Evolutionary conservation across 1,140 invertebrate genomes (phyloP).

Genomic region (Holcopasites calliopsidis): DNA sequence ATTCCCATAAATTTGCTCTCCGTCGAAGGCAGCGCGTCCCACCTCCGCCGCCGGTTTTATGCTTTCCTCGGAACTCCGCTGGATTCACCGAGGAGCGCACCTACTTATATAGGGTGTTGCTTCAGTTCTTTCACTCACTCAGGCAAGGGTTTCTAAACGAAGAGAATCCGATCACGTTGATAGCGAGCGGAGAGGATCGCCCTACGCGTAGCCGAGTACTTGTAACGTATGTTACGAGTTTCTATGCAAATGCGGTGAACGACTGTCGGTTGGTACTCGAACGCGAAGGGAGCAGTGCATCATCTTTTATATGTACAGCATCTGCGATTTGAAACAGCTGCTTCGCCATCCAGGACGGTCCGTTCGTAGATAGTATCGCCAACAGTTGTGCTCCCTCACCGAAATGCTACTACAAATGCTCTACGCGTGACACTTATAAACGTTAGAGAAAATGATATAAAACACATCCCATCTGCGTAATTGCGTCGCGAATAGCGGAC

Average conservation of each 20-base stretch:
- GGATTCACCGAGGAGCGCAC: conserved; percentile 3
- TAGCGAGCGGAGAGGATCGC: not conserved
- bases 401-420: conserved; percentile 51
- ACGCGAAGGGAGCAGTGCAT: conserved; percentile 40
- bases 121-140: conserved; percentile 9
- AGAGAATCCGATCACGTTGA: too few relatives aligned
- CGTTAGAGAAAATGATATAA: conserved; percentile 41
- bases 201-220: conserved; percentile 48
- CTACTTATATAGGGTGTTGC: conserved; percentile 27
- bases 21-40: conserved; percentile 35
- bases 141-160: too few relatives aligned
- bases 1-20: conserved; percentile 52
- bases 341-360: conserved; percentile 41
- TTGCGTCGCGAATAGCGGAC: conserved; percentile 14
- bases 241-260: conserved; percentile 61
- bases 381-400: conserved; percentile 28
- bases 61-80: conserved; percentile 1
- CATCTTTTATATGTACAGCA: conserved; percentile 49
- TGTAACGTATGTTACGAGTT: conserved; percentile 53
- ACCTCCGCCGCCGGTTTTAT: conserved; percentile 39
- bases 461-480: conserved; percentile 29
- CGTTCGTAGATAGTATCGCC: conserved; percentile 44
- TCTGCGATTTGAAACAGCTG: conserved; percentile 33
- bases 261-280: conserved; percentile 55
- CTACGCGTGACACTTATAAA: not conserved